Evolutionary conservation across 1,140 invertebrate species (phyloP).

Genomic region (Euwallacea fornicatus): DNA sequence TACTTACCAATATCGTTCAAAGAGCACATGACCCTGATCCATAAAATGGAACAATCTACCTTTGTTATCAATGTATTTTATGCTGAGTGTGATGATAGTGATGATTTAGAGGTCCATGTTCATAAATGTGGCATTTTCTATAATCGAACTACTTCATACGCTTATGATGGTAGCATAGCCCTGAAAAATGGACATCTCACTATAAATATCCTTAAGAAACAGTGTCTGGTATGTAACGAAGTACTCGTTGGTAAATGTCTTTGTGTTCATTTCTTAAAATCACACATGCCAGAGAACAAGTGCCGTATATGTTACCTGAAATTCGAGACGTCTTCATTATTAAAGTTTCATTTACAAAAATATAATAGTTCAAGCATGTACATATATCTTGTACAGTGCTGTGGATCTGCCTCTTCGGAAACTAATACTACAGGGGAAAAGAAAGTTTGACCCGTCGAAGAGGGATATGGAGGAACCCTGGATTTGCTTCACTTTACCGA

Average conservation of each 20-base stretch:
- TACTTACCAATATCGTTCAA: background rate
- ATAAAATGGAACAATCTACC: background rate
- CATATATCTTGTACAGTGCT: no score
- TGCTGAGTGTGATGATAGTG: background rate
- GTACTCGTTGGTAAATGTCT: background rate
- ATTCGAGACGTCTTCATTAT: no score
- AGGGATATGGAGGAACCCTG: no score
- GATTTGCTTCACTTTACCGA: no score
- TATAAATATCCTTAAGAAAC: background rate
- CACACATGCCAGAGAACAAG: no score
- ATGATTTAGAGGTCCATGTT: background rate
- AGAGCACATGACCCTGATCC: background rate
- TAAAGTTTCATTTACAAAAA: no score
- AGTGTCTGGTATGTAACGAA: background rate
- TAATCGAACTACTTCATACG: background rate
- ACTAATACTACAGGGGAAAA: no score
- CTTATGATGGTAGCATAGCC: background rate
- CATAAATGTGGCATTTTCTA: background rate
- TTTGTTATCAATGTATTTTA: background rate
- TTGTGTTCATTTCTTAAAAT: no score
- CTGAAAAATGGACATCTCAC: background rate
- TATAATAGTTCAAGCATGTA: no score
- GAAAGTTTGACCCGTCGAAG: no score
- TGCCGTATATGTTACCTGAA: no score
- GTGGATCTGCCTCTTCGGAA: no score